Evolutionary conservation across 2,113 vertebrate species (phyloP), one percentile per base, ranked within the genome.

Genomic region (Himantopus leucocephalus): DNA sequence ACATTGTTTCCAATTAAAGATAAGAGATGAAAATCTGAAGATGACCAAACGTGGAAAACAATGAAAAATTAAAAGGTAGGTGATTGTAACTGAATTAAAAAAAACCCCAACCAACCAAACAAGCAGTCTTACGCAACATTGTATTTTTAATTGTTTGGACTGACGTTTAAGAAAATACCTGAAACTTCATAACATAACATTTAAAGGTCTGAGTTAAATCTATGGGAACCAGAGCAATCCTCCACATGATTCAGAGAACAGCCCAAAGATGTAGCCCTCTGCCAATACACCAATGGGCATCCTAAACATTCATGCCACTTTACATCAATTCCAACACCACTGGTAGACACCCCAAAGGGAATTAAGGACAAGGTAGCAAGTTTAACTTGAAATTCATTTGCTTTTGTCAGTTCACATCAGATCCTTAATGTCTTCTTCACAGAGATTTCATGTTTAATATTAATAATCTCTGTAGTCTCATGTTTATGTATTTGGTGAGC

Each of bases 371-470:
- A 95, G 55, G 80, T 56, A 94, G 23, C 43, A 87, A 93, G 34
- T 89, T 75, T 75, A 66, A 79, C 27, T 81, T 85, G 58, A 77
- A 93, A 92, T 93, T 85, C 5, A 86, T 81, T 95, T 91, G 53
- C 70, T 94, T 94, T 91, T 96, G 80, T 94, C 94, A 87, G 76
- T 93, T 97, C 92, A 48, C 35, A 91, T 93, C 94, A 96, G 32
- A 93, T 86, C 37, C 29, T 81, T 82, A 50, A 66, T 56, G 82
- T 26, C 77, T 89, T 91, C 80, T 85, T 91, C 43, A 88, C 62
- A 73, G 72, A 50, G 19, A 87, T 85, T 94, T 84, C 30, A 23
- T 82, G 34, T 82, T 96, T 92, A 94, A 97, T 96, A 94, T 96
- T 96, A 93, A 96, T 85, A 67, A 53, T 24, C 23, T 55, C 58